Evolutionary conservation across 1,140 invertebrate genomes (phyloP).

Genomic region (Muscidifurax raptorellus): DNA sequence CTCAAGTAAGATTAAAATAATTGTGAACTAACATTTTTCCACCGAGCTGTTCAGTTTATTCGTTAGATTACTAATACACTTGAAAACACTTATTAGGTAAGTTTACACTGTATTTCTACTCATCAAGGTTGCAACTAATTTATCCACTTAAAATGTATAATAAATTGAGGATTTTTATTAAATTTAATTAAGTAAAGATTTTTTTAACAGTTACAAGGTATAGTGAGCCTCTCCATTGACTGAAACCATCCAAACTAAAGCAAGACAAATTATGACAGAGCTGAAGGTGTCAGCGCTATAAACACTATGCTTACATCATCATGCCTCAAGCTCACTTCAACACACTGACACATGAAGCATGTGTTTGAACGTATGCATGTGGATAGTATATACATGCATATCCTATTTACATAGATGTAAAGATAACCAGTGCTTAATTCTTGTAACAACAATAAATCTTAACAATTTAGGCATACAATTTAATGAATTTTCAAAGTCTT

Average conservation of each 20-base stretch:
- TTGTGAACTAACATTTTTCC: background rate
- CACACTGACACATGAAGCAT: slow-evolving; percentile 26
- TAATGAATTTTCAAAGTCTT: background rate
- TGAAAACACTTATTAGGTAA: background rate
- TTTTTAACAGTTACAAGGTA: background rate
- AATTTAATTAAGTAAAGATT: background rate
- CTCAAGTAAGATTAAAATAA: background rate
- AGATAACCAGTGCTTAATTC: background rate
- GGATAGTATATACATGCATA: background rate
- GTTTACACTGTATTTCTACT: background rate
- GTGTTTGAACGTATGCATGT: slow-evolving; percentile 5
- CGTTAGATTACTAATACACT: background rate
- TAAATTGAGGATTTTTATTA: background rate
- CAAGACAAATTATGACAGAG: slow-evolving; percentile 44
- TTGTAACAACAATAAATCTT: slow-evolving; percentile 17
- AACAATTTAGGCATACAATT: background rate
- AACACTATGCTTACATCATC: slow-evolving; percentile 55
- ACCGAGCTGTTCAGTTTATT: background rate
- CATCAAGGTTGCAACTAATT: background rate
- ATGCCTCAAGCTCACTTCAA: slow-evolving; percentile 50
- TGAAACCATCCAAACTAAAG: slow-evolving; percentile 33
- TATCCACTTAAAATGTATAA: background rate
- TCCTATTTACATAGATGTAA: slow-evolving; percentile 3
- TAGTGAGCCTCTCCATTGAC: background rate
- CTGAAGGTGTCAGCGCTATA: slow-evolving; percentile 53